Percentiles rank a stretch among this genome's conserved stretches.
These are phyloP conservation scores for Ariolimax columbianus DNA, from an alignment of 2,888 invertebrate species.

Conservation along the genomic window DNA sequence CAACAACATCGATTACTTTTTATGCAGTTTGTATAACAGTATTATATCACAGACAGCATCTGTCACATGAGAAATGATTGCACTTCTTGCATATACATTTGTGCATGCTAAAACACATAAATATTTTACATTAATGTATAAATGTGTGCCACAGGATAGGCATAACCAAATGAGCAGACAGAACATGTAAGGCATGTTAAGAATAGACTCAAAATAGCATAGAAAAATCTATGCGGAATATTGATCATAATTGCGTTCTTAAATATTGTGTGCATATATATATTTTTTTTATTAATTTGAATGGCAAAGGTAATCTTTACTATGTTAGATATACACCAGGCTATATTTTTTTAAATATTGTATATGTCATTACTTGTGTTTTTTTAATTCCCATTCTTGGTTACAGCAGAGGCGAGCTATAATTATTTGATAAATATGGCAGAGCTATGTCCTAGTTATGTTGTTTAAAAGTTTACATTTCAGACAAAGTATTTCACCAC, in stretches of 20 bases:
- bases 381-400: neutral
- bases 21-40: too few relatives aligned
- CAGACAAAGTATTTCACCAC: neutral
- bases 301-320: neutral
- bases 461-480: neutral
- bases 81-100: neutral
- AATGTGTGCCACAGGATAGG: neutral
- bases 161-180: neutral
- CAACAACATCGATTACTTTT: too few relatives aligned
- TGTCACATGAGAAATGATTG: too few relatives aligned
- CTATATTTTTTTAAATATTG: neutral
- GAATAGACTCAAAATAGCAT: neutral
- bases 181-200: neutral
- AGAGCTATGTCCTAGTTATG: neutral
- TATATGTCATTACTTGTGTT: neutral
- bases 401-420: neutral
- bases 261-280: neutral
- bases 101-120: neutral
- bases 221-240: neutral
- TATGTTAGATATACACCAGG: neutral
- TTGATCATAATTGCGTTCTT: neutral
- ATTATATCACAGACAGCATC: too few relatives aligned
- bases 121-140: neutral
- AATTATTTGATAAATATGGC: neutral
- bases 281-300: neutral